Conservation (phyloP, 1,140 invertebrate genomes). For the Listronotus bonariensis region DNA sequence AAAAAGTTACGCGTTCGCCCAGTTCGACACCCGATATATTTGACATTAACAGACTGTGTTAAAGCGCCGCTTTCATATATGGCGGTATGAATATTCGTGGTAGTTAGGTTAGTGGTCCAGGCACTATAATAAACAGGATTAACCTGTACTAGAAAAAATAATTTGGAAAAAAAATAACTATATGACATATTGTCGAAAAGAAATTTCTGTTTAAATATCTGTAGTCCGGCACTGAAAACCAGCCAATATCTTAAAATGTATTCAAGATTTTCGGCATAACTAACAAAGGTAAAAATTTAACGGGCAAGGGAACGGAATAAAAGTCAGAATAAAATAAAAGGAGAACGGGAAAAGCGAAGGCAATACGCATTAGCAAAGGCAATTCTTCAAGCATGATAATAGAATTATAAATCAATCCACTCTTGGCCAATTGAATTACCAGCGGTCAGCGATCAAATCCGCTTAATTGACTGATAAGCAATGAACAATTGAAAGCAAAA, state of each 20-base stretch:
- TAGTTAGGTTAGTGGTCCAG: too few species aligned
- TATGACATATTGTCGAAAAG: too few species aligned
- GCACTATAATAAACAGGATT: too few species aligned
- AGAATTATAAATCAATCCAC: slow-evolving; percentile 49
- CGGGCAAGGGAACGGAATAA: slow-evolving; percentile 9
- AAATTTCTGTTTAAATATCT: too few species aligned
- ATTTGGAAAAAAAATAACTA: too few species aligned
- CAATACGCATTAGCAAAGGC: slow-evolving; percentile 36
- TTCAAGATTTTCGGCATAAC: slow-evolving; percentile 45
- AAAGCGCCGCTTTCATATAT: too few species aligned
- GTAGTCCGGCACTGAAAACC: not conserved
- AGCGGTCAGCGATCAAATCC: slow-evolving; percentile 44
- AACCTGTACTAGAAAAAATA: too few species aligned
- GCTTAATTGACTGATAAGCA: slow-evolving; percentile 45
- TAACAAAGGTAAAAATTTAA: slow-evolving; percentile 39
- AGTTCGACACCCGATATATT: too few species aligned
- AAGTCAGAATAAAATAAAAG: slow-evolving; percentile 32
- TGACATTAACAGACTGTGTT: too few species aligned
- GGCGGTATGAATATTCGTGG: too few species aligned
- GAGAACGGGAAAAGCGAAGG: slow-evolving; percentile 20
- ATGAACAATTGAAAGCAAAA: slow-evolving; percentile 20
- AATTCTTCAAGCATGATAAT: slow-evolving; percentile 48
- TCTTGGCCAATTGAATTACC: slow-evolving; percentile 45
- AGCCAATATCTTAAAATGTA: slow-evolving; percentile 34
- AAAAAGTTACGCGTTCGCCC: too few species aligned